Evolutionary conservation across 2,113 vertebrate species (phyloP).

Genomic region (Brienomyrus brachyistius): DNA sequence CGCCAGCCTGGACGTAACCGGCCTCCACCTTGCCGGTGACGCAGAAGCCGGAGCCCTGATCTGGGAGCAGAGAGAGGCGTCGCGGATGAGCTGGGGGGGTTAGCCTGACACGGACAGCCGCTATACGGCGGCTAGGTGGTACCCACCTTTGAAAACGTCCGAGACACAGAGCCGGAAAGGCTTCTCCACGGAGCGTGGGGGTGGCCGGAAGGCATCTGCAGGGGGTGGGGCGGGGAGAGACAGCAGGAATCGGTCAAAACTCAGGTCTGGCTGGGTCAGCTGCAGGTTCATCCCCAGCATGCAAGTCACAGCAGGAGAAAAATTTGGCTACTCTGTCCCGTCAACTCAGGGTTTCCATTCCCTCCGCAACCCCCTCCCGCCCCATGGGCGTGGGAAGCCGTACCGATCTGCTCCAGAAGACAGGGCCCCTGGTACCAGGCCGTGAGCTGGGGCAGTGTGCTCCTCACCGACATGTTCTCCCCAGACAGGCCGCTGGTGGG

Average conservation of each 20-base stretch:
- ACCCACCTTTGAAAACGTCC: conserved; percentile 94
- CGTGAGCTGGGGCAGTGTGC: conserved; percentile 71
- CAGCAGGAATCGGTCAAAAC: neutral
- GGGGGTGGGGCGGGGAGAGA: conserved; percentile 17
- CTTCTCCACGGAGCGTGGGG: conserved; percentile 84
- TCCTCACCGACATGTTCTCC: conserved; percentile 78
- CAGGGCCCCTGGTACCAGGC: conserved; percentile 86
- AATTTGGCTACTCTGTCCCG: neutral
- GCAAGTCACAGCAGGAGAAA: neutral
- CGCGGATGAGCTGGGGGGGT: neutral
- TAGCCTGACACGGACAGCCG: neutral
- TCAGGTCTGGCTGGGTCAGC: neutral
- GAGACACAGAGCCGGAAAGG: conserved; percentile 90
- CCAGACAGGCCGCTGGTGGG: conserved; percentile 93
- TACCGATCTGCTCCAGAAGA: conserved; percentile 92
- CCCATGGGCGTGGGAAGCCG: conserved; percentile 5
- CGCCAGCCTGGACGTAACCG: conserved; percentile 85
- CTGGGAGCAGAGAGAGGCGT: conserved; percentile 48
- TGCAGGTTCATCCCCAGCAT: neutral
- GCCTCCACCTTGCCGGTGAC: conserved; percentile 96
- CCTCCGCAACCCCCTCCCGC: neutral
- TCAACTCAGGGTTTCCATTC: neutral
- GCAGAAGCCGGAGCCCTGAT: conserved; percentile 96
- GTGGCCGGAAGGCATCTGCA: conserved; percentile 85
- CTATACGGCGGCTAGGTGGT: neutral